A percentile compares a stretch with the other conserved stretches of the same genome.
These are phyloP conservation scores for Hippocampus mohnikei DNA, from an alignment of 2,113 vertebrate species.

Conservation along the genomic window DNA sequence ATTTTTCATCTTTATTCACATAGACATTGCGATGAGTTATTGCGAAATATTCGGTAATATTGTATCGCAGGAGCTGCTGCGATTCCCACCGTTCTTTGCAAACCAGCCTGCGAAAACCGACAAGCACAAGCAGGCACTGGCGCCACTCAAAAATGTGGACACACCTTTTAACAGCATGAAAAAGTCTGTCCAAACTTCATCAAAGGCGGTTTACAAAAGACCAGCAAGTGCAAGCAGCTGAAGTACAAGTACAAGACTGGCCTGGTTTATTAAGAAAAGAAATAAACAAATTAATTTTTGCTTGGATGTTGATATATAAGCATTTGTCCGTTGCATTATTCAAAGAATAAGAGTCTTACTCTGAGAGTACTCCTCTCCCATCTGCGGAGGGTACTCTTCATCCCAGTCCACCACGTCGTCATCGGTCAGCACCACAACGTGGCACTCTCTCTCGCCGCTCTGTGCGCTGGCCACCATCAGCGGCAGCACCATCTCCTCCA, in stretches of 20 bases:
- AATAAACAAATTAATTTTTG: too few relatives aligned
- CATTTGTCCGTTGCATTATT: background rate
- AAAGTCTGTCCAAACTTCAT: background rate
- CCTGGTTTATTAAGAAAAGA: too few relatives aligned
- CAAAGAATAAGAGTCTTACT: slow-evolving; percentile 35
- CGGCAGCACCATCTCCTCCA: slow-evolving; percentile 92
- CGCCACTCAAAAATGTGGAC: background rate
- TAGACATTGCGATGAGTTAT: background rate
- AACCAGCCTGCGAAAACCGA: background rate
- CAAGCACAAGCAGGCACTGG: background rate
- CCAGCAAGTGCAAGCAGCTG: too few relatives aligned
- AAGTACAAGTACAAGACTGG: too few relatives aligned
- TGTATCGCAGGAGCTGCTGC: background rate
- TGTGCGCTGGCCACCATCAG: slow-evolving; percentile 92
- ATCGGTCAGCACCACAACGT: slow-evolving; percentile 90
- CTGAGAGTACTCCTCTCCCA: slow-evolving; percentile 92
- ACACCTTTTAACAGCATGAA: background rate
- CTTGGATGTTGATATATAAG: background rate
- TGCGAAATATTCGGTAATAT: background rate
- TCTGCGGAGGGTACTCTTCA: slow-evolving; percentile 90
- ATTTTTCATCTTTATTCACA: background rate
- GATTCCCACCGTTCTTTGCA: background rate
- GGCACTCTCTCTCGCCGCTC: slow-evolving; percentile 90
- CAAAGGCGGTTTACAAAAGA: background rate
- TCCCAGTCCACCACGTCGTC: slow-evolving; percentile 97